A percentile compares a stretch with the other conserved stretches of the same genome.
phyloP scores from a whole-genome alignment of 1,140 invertebrate species.

The Drosophila jambulina region DNA sequence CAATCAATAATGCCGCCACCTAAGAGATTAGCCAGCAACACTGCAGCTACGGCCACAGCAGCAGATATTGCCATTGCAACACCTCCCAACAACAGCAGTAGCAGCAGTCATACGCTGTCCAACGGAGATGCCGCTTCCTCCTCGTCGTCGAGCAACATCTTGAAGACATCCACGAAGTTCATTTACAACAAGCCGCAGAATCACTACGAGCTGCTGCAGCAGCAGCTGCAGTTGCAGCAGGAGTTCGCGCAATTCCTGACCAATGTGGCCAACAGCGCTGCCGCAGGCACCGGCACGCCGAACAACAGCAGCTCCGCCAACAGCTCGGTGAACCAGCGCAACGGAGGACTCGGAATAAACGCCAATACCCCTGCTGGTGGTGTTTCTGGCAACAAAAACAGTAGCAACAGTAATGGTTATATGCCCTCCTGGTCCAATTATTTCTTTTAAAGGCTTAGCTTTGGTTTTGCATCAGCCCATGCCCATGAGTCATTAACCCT shows the following conservation, averaged over 20 bases:
- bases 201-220: slow-evolving; percentile 77
- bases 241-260: slow-evolving; percentile 82
- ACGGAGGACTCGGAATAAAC: slow-evolving; percentile 28
- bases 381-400: slow-evolving; percentile 36
- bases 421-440: slow-evolving; percentile 78
- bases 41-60: slow-evolving; percentile 30
- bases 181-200: slow-evolving; percentile 83
- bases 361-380: slow-evolving; percentile 6
- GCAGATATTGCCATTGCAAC: slow-evolving; percentile 17
- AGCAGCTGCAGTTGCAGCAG: slow-evolving; percentile 79
- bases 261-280: slow-evolving; percentile 73
- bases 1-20: slow-evolving; percentile 60
- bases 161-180: slow-evolving; percentile 80
- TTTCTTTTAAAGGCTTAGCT: slow-evolving; percentile 66
- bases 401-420: slow-evolving; percentile 43
- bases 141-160: slow-evolving; percentile 53
- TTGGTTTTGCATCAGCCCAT: slow-evolving; percentile 3
- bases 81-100: slow-evolving; percentile 38
- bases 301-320: slow-evolving; percentile 33
- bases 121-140: slow-evolving; percentile 38
- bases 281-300: slow-evolving; percentile 18
- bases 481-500: slow-evolving; percentile 4
- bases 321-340: slow-evolving; percentile 21
- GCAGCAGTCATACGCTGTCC: slow-evolving; percentile 27
- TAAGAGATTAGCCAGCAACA: slow-evolving; percentile 36